Conservation (phyloP, 2,113 vertebrate species). For the Crotalus helleri region DNA sequence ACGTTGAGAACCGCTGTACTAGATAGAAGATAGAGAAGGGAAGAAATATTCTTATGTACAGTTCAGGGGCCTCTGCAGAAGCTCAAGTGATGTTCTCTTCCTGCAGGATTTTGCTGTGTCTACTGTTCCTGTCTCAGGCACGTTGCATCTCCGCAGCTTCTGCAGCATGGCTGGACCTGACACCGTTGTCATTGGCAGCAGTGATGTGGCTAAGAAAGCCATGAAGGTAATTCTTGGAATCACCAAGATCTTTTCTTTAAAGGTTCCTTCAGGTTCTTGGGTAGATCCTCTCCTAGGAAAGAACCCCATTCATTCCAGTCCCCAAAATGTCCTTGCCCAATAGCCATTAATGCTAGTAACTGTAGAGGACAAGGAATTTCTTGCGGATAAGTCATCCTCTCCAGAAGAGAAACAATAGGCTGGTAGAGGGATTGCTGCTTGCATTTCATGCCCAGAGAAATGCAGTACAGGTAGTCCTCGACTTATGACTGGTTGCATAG, state of each 20-base stretch:
- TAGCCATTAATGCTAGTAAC: background rate
- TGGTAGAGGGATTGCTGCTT: background rate
- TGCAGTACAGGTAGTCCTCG: background rate
- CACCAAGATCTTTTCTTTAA: background rate
- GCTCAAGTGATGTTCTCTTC: background rate
- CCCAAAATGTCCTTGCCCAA: background rate
- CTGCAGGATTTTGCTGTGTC: conserved; percentile 86
- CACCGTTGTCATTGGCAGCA: conserved; percentile 81
- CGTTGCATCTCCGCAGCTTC: conserved; percentile 81
- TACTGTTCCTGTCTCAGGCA: conserved; percentile 79
- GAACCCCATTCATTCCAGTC: no score
- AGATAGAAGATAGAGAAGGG: background rate
- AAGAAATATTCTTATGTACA: background rate
- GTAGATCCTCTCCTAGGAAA: background rate
- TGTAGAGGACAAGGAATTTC: background rate
- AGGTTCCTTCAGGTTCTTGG: background rate
- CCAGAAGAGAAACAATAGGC: background rate
- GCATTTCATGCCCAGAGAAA: background rate
- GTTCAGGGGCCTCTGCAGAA: background rate
- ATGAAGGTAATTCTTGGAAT: conserved; percentile 70
- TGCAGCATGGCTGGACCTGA: conserved; percentile 89
- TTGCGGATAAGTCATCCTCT: background rate
- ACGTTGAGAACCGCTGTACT: no score
- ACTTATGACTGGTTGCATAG: background rate
- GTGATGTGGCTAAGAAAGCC: conserved; percentile 80